Conservation (phyloP, 2,888 invertebrate genomes). For the Sialis lutaria region DNA sequence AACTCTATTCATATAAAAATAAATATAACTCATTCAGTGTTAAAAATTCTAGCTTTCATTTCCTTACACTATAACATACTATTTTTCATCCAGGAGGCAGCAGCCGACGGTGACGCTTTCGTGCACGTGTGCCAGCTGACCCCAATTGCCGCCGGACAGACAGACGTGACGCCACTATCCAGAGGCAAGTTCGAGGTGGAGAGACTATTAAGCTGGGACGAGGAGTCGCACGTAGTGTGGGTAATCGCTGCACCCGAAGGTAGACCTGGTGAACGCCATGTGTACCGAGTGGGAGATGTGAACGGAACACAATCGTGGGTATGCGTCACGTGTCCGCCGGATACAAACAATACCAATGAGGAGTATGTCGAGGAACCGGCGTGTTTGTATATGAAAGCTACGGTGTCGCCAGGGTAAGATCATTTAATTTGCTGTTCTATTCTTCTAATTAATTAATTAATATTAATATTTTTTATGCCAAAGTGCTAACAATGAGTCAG, state of each 20-base stretch:
- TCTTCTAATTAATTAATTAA: no score
- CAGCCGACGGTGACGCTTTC: constrained; percentile 31
- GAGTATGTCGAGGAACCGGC: background rate
- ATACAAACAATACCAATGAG: constrained; percentile 1
- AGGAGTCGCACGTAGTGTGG: constrained; percentile 47
- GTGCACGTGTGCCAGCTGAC: constrained; percentile 41
- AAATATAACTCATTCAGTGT: no score
- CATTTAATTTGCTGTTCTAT: no score
- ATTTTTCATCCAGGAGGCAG: no score
- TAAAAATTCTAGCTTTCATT: no score
- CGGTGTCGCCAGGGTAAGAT: no score
- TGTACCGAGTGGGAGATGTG: constrained; percentile 48
- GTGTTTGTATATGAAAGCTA: no score
- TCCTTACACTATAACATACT: no score
- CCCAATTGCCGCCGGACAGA: constrained; percentile 18
- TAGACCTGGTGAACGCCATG: constrained; percentile 62
- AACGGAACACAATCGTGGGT: constrained; percentile 26
- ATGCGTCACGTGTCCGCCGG: constrained; percentile 39
- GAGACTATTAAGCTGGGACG: constrained; percentile 60
- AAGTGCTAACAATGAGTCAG: no score
- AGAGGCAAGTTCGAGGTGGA: constrained; percentile 61
- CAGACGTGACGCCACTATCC: constrained; percentile 33
- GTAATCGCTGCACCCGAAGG: constrained; percentile 60
- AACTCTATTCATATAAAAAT: no score
- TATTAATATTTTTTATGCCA: no score